Conservation (phyloP, 2,113 vertebrate species). For the Rhinoptilus africanus region DNA sequence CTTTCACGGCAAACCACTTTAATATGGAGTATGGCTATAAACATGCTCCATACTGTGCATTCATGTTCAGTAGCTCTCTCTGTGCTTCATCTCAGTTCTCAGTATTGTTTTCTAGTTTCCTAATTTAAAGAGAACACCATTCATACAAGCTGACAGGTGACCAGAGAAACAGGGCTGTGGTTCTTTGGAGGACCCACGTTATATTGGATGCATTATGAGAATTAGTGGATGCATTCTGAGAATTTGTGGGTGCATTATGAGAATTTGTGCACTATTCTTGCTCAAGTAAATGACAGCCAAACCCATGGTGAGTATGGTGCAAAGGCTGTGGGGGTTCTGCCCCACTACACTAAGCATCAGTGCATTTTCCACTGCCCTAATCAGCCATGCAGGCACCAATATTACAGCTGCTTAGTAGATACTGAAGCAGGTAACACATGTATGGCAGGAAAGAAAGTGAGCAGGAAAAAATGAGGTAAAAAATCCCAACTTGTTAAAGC, state of each 20-base stretch:
- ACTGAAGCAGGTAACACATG: neutral
- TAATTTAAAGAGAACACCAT: neutral
- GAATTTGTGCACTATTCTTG: neutral
- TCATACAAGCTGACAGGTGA: neutral
- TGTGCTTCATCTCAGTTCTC: neutral
- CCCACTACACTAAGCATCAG: neutral
- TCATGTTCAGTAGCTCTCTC: accelerated
- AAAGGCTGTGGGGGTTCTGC: neutral
- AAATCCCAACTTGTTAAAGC: accelerated
- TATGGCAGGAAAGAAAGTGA: neutral
- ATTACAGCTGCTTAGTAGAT: neutral
- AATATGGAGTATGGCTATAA: neutral
- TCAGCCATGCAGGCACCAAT: neutral
- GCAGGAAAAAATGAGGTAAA: neutral
- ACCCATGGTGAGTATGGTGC: accelerated
- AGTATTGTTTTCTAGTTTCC: neutral
- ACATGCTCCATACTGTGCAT: too few relatives aligned
- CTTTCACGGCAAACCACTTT: neutral
- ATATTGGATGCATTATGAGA: accelerated
- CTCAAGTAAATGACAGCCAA: accelerated
- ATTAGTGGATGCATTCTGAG: neutral
- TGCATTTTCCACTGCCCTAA: neutral
- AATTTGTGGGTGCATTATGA: neutral
- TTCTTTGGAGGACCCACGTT: neutral
- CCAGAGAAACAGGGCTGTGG: neutral